A percentile compares a stretch with the other conserved stretches of the same genome.
These are phyloP conservation scores for Formicarius rufipectus DNA, from an alignment of 2,113 vertebrate genomes.

Conservation along the genomic window DNA sequence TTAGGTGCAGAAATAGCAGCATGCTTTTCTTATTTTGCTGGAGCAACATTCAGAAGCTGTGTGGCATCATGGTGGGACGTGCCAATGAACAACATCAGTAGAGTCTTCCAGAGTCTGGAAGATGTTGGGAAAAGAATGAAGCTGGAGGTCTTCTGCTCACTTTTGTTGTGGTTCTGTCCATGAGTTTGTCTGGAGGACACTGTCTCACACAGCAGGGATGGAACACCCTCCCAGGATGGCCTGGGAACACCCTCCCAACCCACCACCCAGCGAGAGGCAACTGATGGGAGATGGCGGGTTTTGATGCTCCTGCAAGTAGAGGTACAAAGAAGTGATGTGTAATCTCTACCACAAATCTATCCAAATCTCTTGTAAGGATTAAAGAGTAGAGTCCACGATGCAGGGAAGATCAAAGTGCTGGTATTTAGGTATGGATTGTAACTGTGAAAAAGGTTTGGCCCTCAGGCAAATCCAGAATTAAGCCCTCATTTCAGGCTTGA, in stretches of 20 bases:
- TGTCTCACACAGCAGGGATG: background rate
- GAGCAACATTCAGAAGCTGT: background rate
- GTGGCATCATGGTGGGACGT: background rate
- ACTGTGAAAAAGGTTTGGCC: background rate
- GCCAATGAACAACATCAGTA: background rate
- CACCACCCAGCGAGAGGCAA: background rate
- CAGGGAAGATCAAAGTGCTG: conserved; percentile 15
- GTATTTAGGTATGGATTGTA: background rate
- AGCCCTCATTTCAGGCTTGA: background rate
- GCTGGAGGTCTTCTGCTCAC: background rate
- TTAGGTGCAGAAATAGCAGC: background rate
- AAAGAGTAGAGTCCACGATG: background rate
- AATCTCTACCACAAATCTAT: background rate
- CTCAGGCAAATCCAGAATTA: conserved; percentile 16
- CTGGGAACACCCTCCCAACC: background rate
- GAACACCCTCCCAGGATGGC: background rate
- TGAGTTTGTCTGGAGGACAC: background rate
- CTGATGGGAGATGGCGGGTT: background rate
- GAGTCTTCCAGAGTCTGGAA: background rate
- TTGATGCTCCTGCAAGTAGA: background rate
- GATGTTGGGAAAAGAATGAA: background rate
- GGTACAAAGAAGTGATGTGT: background rate
- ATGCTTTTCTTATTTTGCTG: background rate
- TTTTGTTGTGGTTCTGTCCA: background rate
- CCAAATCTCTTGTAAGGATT: background rate